phyloP scores from a whole-genome alignment of 2,888 invertebrate genomes.

The Acronicta leporina region DNA sequence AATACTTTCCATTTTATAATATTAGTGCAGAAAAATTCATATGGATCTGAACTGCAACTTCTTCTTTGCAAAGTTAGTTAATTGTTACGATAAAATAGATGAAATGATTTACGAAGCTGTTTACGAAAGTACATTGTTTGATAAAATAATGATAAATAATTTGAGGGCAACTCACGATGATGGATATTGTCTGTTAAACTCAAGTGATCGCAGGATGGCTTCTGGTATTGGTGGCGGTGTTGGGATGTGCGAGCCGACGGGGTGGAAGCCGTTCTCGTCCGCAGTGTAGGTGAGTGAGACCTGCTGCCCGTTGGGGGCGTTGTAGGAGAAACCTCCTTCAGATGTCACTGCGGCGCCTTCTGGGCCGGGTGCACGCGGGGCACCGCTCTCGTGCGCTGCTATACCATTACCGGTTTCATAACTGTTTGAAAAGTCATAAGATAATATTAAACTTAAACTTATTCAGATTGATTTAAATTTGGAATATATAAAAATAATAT shows the following conservation, averaged over 20 bases:
- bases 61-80: too few species aligned
- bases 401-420: constrained; percentile 91
- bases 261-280: constrained; percentile 92
- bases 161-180: constrained; percentile 68
- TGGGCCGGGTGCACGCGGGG: constrained; percentile 84
- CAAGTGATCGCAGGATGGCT: constrained; percentile 84
- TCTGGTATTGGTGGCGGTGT: constrained; percentile 89
- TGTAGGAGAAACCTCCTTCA: constrained; percentile 90
- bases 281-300: constrained; percentile 90
- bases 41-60: too few species aligned
- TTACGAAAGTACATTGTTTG: too few species aligned
- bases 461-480: too few species aligned
- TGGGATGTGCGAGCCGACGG: constrained; percentile 88
- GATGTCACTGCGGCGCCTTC: constrained; percentile 86
- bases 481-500: too few species aligned
- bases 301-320: constrained; percentile 90
- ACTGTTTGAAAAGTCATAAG: constrained; percentile 47
- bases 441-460: too few species aligned
- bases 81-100: too few species aligned
- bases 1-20: too few species aligned
- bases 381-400: constrained; percentile 87
- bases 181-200: constrained; percentile 74
- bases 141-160: background rate
- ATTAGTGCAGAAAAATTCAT: too few species aligned
- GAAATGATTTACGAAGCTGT: too few species aligned